These are phyloP conservation scores for Sylvicola fuscatus DNA, from an alignment of 2,888 invertebrate genomes.

Conservation along the genomic window DNA sequence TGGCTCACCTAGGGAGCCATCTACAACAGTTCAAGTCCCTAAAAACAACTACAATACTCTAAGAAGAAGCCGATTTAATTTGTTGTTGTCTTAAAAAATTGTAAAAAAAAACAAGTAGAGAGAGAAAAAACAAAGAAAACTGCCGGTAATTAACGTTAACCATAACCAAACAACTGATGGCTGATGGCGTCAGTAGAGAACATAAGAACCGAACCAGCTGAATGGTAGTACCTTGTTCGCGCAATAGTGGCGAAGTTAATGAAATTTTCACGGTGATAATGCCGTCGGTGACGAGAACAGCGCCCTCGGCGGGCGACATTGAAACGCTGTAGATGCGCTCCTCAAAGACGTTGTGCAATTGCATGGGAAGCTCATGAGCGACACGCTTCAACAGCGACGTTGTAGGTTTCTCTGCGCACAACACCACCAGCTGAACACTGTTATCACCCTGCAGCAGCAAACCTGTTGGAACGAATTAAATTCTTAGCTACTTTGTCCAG, in stretches of 20 bases:
- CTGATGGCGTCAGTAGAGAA: no score
- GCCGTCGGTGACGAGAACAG: conserved; percentile 63
- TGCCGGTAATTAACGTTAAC: no score
- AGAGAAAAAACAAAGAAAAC: no score
- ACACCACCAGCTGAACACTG: conserved; percentile 77
- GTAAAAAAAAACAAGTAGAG: no score
- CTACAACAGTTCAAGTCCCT: no score
- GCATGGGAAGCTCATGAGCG: conserved; percentile 60
- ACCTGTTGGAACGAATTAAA: conserved; percentile 30
- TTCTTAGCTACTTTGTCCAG: background rate
- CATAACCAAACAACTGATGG: no score
- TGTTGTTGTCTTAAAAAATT: no score
- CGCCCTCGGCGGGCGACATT: conserved; percentile 66
- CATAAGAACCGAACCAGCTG: no score
- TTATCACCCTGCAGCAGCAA: conserved; percentile 77
- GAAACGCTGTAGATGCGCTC: conserved; percentile 68
- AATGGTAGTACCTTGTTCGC: conserved; percentile 43
- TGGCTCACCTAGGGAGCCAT: no score
- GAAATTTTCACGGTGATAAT: conserved; percentile 65
- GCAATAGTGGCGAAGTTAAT: conserved; percentile 81
- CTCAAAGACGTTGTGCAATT: conserved; percentile 48
- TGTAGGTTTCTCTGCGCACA: conserved; percentile 90
- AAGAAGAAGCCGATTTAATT: no score
- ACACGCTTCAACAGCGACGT: conserved; percentile 69
- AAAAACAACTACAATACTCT: no score